Evolutionary conservation across 2,113 vertebrate genomes (phyloP).

Genomic region (Gracilinanus agilis): DNA sequence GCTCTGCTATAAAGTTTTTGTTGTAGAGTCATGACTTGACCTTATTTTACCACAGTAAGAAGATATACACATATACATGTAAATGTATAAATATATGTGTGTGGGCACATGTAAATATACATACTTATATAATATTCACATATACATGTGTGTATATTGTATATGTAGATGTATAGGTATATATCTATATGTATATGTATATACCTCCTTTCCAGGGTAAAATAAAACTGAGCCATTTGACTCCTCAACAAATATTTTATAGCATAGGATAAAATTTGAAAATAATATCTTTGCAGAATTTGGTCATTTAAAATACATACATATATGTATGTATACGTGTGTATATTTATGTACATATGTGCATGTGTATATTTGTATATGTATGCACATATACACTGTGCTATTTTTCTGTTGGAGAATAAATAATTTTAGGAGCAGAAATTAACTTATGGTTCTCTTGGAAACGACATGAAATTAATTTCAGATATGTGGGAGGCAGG

Average conservation of each 20-base stretch:
- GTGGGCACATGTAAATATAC: not conserved
- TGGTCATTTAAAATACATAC: not conserved
- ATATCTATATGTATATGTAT: not conserved
- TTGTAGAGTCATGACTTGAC: not conserved
- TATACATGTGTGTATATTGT: not conserved
- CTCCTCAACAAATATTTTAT: not conserved
- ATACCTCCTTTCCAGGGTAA: not conserved
- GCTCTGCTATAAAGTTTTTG: not conserved
- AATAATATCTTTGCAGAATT: not conserved
- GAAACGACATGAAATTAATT: conserved; percentile 59
- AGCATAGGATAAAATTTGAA: not conserved
- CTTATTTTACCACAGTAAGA: not conserved
- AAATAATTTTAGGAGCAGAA: conserved; percentile 56
- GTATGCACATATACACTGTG: not conserved
- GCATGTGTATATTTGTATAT: not conserved
- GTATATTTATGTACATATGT: not conserved
- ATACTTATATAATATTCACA: not conserved
- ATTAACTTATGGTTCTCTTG: conserved; percentile 57
- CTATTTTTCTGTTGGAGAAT: not conserved
- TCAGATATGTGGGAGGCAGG: conserved; percentile 60
- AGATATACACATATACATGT: not conserved
- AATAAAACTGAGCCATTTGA: not conserved
- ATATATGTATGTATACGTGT: not conserved
- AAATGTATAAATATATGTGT: not conserved
- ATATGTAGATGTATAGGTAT: too few relatives aligned